Evolutionary conservation across 1,140 invertebrate genomes (phyloP).

Genomic region (Drosophila takahashii): DNA sequence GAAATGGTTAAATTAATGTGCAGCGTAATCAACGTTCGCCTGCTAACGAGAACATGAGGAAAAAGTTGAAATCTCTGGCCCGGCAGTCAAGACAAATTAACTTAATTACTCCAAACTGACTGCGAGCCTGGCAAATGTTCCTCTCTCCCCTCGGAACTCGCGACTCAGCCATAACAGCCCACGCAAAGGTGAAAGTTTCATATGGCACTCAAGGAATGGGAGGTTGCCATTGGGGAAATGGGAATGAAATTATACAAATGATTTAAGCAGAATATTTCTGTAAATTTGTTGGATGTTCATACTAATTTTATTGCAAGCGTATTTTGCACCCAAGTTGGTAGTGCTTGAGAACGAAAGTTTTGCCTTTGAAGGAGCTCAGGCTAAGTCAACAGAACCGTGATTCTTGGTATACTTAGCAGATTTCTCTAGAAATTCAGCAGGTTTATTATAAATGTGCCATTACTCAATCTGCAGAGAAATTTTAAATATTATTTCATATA

Average conservation of each 20-base stretch:
- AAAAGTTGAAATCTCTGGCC: constrained; percentile 52
- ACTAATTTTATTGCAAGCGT: constrained; percentile 27
- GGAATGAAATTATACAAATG: constrained; percentile 42
- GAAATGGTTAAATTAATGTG: constrained; percentile 52
- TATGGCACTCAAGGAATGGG: constrained; percentile 4
- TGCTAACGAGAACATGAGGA: constrained; percentile 41
- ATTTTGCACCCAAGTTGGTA: constrained; percentile 19
- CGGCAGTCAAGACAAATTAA: constrained; percentile 49
- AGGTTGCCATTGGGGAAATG: constrained; percentile 18
- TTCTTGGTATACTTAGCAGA: not conserved
- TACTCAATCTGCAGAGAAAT: too few species aligned
- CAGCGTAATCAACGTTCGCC: constrained; percentile 43
- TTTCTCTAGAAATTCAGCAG: not conserved
- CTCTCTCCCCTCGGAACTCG: not conserved
- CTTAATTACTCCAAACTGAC: constrained; percentile 52
- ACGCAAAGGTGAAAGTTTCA: constrained; percentile 45
- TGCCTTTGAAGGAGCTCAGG: not conserved
- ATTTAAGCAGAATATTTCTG: constrained; percentile 43
- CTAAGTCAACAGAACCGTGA: not conserved
- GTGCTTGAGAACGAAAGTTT: constrained; percentile 1
- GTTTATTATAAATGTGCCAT: too few species aligned
- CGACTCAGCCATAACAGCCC: not conserved
- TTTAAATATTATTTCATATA: too few species aligned
- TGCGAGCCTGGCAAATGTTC: constrained; percentile 25
- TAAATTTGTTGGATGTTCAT: constrained; percentile 16